Conservation (phyloP, 2,888 invertebrate genomes). For the Drosophila nr. perissopoda region DNA sequence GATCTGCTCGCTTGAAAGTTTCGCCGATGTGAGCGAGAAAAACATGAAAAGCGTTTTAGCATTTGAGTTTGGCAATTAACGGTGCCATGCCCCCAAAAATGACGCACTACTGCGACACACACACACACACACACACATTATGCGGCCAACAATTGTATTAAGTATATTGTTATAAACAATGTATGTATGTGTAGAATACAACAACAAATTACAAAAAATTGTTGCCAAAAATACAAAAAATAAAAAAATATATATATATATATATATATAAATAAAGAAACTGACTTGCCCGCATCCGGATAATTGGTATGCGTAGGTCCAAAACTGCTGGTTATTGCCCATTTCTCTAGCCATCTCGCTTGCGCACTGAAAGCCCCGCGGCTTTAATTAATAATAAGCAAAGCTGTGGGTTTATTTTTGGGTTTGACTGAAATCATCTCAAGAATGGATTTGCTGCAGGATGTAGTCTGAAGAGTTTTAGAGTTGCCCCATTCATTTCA, state of each 20-base stretch:
- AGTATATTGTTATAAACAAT: conserved; percentile 36
- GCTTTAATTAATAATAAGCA: conserved; percentile 48
- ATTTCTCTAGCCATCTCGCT: conserved; percentile 55
- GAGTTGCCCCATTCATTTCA: conserved; percentile 36
- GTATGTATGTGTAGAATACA: background rate
- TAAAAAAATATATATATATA: background rate
- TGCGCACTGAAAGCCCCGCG: conserved; percentile 40
- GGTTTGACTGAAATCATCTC: conserved; percentile 13
- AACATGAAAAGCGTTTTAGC: conserved; percentile 59
- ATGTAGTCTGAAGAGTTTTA: conserved; percentile 42
- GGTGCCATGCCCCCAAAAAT: conserved; percentile 29
- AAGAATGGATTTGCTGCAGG: conserved; percentile 48
- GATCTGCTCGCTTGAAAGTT: conserved; percentile 21
- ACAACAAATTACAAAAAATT: conserved; percentile 37
- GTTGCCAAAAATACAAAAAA: conserved; percentile 27
- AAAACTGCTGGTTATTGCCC: conserved; percentile 32
- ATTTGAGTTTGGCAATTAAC: conserved; percentile 18
- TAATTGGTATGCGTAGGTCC: conserved; percentile 52
- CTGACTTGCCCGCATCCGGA: conserved; percentile 72
- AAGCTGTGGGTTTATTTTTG: conserved; percentile 10
- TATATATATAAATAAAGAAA: conserved; percentile 37
- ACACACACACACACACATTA: conserved; percentile 11
- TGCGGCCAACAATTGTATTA: conserved; percentile 43
- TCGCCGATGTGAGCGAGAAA: conserved; percentile 22
- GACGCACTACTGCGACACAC: conserved; percentile 39